A percentile compares a stretch with the other conserved stretches of the same genome.
Evolutionary conservation across 2,113 vertebrate species (phyloP).

Genomic region (Saccopteryx bilineata): DNA sequence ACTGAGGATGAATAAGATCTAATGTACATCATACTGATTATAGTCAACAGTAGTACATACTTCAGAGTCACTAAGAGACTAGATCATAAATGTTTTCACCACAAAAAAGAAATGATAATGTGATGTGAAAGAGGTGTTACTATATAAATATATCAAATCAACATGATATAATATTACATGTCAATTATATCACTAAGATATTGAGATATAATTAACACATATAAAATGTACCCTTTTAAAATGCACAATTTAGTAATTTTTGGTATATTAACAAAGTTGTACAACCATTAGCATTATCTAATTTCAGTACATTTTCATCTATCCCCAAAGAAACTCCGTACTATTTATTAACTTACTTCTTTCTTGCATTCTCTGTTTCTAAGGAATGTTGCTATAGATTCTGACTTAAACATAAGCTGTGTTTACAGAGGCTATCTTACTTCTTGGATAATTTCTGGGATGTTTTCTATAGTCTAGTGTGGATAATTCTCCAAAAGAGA

Average conservation of each 20-base stretch:
- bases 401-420: background rate
- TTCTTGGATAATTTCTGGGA: background rate
- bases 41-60: background rate
- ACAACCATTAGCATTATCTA: background rate
- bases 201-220: background rate
- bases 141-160: background rate
- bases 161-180: background rate
- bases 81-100: background rate
- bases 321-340: background rate
- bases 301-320: conserved; percentile 1
- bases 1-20: background rate
- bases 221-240: background rate
- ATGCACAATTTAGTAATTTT: background rate
- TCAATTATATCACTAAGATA: background rate
- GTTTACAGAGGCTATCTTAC: background rate
- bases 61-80: background rate
- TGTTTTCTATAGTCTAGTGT: background rate
- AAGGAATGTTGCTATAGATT: background rate
- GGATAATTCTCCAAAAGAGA: background rate
- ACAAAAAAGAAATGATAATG: background rate
- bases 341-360: background rate
- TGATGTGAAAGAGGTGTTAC: background rate
- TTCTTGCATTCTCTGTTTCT: background rate
- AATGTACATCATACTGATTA: background rate
- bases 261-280: background rate